Conservation (phyloP, 2,888 invertebrate genomes). For the Agrochola litura region DNA sequence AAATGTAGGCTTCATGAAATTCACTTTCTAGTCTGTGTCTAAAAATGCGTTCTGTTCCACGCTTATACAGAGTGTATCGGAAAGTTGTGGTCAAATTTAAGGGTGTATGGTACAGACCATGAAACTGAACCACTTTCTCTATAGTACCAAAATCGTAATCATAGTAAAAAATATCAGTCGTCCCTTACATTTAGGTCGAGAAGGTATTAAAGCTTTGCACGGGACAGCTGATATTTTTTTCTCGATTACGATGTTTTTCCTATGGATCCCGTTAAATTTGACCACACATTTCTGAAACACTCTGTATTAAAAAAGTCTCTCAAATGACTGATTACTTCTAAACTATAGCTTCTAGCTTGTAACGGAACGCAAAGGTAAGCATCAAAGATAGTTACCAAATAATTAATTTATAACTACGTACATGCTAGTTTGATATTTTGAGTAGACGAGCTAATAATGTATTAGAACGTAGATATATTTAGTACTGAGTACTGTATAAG, state of each 20-base stretch:
- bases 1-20: conserved; percentile 15
- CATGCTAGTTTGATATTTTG: conserved; percentile 48
- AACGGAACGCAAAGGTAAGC: conserved; percentile 49
- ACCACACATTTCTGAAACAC: too few relatives aligned
- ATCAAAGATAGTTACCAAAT: conserved; percentile 76
- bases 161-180: too few relatives aligned
- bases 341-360: conserved; percentile 20
- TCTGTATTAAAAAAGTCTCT: conserved; percentile 6
- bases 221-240: too few relatives aligned
- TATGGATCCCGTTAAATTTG: too few relatives aligned
- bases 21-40: conserved; percentile 61
- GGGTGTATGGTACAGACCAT: too few relatives aligned
- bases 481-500: conserved; percentile 25
- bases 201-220: too few relatives aligned
- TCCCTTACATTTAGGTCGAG: too few relatives aligned
- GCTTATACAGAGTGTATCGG: neutral
- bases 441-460: conserved; percentile 22
- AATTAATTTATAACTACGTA: conserved; percentile 45
- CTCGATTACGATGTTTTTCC: too few relatives aligned
- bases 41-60: conserved; percentile 46
- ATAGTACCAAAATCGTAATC: too few relatives aligned
- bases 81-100: too few relatives aligned
- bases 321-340: conserved; percentile 27
- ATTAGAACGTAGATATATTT: conserved; percentile 16
- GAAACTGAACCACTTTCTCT: too few relatives aligned